A percentile compares a stretch with the other conserved stretches of the same genome.
These are phyloP conservation scores for Drosophila busckii DNA, from an alignment of 1,140 invertebrate genomes.

Conservation along the genomic window DNA sequence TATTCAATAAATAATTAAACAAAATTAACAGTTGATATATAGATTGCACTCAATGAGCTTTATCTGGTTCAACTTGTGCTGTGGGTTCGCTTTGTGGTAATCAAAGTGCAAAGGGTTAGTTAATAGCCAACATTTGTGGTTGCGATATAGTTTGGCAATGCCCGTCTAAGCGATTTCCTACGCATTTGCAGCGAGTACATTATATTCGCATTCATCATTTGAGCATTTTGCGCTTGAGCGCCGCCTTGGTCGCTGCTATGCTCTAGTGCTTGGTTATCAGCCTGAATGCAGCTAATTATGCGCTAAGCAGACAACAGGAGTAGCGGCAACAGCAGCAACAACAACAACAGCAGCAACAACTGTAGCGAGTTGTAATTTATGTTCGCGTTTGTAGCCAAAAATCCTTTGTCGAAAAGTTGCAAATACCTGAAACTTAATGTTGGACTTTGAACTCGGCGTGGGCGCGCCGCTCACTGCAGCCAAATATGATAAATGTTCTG, in stretches of 20 bases:
- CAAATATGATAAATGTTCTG: conserved; percentile 74
- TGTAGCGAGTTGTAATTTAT: conserved; percentile 54
- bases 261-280: conserved; percentile 19
- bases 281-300: conserved; percentile 76
- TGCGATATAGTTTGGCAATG: too few species aligned
- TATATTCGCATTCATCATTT: conserved; percentile 69
- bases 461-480: conserved; percentile 29
- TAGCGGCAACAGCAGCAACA: conserved; percentile 19
- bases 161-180: background rate
- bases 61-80: too few species aligned
- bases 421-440: conserved; percentile 76
- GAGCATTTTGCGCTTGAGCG: conserved; percentile 43
- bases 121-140: too few species aligned
- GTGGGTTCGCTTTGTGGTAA: too few species aligned
- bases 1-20: too few species aligned
- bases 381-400: conserved; percentile 72
- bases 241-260: conserved; percentile 30
- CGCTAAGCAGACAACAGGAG: conserved; percentile 61
- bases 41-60: too few species aligned
- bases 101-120: too few species aligned
- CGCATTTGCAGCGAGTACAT: conserved; percentile 28
- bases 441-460: conserved; percentile 75
- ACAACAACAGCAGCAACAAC: background rate
- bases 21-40: too few species aligned
- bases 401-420: conserved; percentile 77